Percentiles rank a stretch among this genome's conserved stretches.
These are phyloP conservation scores for Stenoptilia bipunctidactyla DNA, from an alignment of 2,888 invertebrate genomes.

Conservation along the genomic window DNA sequence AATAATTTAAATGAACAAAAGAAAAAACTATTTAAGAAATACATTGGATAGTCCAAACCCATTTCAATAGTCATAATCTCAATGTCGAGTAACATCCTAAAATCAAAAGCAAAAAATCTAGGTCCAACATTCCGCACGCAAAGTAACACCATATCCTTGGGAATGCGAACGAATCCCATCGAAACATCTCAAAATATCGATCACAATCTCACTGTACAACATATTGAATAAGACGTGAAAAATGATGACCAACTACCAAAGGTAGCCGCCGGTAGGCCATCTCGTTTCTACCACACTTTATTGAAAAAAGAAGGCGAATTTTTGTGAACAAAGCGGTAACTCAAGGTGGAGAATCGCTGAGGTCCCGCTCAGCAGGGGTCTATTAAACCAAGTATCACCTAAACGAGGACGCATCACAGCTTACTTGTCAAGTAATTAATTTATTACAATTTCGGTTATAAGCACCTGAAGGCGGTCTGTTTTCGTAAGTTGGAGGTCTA, in stretches of 20 bases:
- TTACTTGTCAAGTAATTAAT: slow-evolving; percentile 67
- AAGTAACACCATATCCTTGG: slow-evolving; percentile 70
- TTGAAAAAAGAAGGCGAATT: slow-evolving; percentile 38
- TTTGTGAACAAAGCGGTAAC: slow-evolving; percentile 52
- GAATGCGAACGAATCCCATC: slow-evolving; percentile 60
- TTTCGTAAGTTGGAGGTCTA: slow-evolving; percentile 43
- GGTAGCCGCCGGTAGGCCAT: slow-evolving; percentile 44
- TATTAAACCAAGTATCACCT: not conserved
- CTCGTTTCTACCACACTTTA: not conserved
- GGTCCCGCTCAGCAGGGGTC: slow-evolving; percentile 53
- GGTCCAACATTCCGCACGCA: slow-evolving; percentile 67
- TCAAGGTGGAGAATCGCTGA: slow-evolving; percentile 46
- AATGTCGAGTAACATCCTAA: too few species aligned
- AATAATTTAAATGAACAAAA: too few species aligned
- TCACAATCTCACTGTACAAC: slow-evolving; percentile 64
- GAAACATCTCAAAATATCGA: slow-evolving; percentile 65
- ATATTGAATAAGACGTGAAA: slow-evolving; percentile 72
- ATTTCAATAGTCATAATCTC: too few species aligned
- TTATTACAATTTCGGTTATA: slow-evolving; percentile 45
- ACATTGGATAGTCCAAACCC: too few species aligned
- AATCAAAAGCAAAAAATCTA: too few species aligned
- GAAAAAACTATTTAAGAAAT: too few species aligned
- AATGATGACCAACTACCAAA: slow-evolving; percentile 60
- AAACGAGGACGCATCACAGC: slow-evolving; percentile 27
- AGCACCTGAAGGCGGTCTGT: slow-evolving; percentile 42